These are phyloP conservation scores for Nomada ruficornis DNA, from an alignment of 2,888 invertebrate genomes.

Conservation along the genomic window DNA sequence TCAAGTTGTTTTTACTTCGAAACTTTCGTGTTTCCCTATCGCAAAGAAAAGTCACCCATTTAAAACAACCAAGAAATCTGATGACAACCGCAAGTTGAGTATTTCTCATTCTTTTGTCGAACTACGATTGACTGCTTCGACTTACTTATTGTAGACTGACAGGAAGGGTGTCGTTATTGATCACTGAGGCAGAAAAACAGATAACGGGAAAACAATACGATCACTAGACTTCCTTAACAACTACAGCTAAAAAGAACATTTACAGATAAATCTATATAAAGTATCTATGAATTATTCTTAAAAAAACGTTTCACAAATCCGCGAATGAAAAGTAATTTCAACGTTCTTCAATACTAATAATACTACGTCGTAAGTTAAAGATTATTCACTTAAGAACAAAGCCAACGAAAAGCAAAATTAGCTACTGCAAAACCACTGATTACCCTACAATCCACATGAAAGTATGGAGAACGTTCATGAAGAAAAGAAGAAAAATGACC, in stretches of 20 bases:
- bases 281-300: background rate
- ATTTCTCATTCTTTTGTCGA: too few species aligned
- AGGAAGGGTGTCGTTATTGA: slow-evolving; percentile 13
- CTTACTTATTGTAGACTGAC: background rate
- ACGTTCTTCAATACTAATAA: too few species aligned
- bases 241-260: background rate
- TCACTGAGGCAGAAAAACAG: background rate
- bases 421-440: too few species aligned
- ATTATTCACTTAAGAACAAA: too few species aligned
- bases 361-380: too few species aligned
- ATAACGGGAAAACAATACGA: background rate
- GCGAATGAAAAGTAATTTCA: background rate
- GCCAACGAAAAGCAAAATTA: too few species aligned
- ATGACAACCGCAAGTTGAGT: too few species aligned
- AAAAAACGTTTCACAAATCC: background rate
- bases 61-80: too few species aligned
- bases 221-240: background rate
- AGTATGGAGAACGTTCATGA: background rate
- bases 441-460: too few species aligned
- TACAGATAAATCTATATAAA: background rate
- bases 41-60: background rate
- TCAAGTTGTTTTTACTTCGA: too few species aligned
- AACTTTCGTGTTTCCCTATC: background rate
- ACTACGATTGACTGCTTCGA: background rate
- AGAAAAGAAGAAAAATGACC: background rate